Percentiles rank a stretch among this genome's conserved stretches.
Conservation (phyloP, 2,113 vertebrate species). For the Campylomormyrus numenius region DNA sequence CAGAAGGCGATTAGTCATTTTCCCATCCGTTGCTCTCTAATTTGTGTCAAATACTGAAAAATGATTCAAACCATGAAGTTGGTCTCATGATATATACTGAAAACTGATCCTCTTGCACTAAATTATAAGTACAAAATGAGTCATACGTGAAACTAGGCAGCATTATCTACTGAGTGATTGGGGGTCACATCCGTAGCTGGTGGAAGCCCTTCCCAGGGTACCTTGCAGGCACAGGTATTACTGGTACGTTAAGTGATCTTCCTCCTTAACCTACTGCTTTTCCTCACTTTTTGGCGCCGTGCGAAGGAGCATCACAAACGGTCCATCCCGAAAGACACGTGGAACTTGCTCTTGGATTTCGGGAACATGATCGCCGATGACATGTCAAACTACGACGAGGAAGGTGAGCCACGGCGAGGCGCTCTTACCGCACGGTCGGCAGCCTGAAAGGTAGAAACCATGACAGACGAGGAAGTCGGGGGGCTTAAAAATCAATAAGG, state of each 20-base stretch:
- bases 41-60: background rate
- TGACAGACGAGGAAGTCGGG: background rate
- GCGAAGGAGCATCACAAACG: conserved; percentile 89
- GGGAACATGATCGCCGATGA: conserved; percentile 94
- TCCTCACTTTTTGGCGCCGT: conserved; percentile 42
- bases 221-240: background rate
- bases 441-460: background rate
- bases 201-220: background rate
- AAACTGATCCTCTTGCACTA: background rate
- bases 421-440: background rate
- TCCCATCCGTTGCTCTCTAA: background rate
- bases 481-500: background rate
- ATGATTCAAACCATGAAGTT: background rate
- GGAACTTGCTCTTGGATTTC: conserved; percentile 93
- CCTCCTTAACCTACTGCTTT: conserved; percentile 18
- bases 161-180: background rate
- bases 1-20: background rate
- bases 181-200: background rate
- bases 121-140: background rate
- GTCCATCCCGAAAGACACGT: conserved; percentile 91
- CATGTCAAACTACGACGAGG: conserved; percentile 95
- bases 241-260: background rate
- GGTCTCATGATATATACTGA: background rate
- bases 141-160: background rate
- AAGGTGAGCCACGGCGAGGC: conserved; percentile 62